Evolutionary conservation across 2,888 invertebrate species (phyloP), one percentile per base, ranked within the genome.

Genomic region (Pachydiplax longipennis): DNA sequence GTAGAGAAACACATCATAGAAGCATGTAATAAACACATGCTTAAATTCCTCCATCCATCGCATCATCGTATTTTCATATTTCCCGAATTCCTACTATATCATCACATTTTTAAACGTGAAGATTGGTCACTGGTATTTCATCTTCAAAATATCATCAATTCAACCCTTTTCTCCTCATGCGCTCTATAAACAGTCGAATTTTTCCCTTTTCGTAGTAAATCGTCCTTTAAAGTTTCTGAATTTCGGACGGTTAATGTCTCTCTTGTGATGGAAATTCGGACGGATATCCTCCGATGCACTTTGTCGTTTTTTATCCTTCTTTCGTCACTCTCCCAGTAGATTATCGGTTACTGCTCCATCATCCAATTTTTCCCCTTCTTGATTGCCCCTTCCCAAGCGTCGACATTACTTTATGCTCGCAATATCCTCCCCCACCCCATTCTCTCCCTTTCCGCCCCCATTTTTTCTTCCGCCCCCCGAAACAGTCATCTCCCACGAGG

Each of bases 401-500:
- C 58, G 58, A 44, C 58, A 83, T 83, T 61, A 65, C 87, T 61
- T 65, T 87, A 40, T 61, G 61, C 61, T 87, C 40, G 87, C 58
- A 87, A 65, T 65, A 87, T 65, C 87, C 58, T 37, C 87, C 35
- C 83, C 53, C 83, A 35, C 25, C 25, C 53, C 25, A 8, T 22
- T 25, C 82, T 25, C 53, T 37, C 53, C 53, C 82, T 18, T 80
- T 35, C 80, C 25, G 25, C 35, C 81, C 81, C 40, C 12, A 18
- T 40, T 44, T 44, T 44, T 81, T 35, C 53, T 58, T 58, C 87
- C 87, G 58, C 81, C 81, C 83, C 83, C 83, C 83, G 22, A 83
- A 83, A 83, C 58, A 83, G 83, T 83, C 83, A 61, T 87, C 87
- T 87, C 87, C 87, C 87, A 25, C 61, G 61, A 61, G 87, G 87